phyloP scores from a whole-genome alignment of 2,888 invertebrate species.

The Xylota segnis region DNA sequence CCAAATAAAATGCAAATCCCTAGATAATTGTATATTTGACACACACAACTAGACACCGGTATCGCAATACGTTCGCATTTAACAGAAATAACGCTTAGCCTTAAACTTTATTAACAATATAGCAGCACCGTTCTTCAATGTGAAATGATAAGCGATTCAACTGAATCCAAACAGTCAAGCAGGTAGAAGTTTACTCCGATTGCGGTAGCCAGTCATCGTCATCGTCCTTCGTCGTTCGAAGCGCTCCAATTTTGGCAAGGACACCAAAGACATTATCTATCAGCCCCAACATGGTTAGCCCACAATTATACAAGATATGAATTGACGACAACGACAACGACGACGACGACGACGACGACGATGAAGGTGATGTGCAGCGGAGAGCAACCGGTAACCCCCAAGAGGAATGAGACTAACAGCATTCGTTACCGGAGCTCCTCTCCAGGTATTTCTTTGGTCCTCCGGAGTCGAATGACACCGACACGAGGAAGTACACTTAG shows the following conservation, averaged over 20 bases:
- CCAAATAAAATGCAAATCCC: constrained; percentile 64
- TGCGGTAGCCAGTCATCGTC: constrained; percentile 32
- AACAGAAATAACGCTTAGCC: constrained; percentile 45
- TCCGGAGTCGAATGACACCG: constrained; percentile 43
- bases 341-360: constrained; percentile 12
- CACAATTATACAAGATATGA: constrained; percentile 61
- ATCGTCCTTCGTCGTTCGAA: not conserved
- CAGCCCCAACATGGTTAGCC: constrained; percentile 64
- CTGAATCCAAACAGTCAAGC: constrained; percentile 34
- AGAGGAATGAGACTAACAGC: constrained; percentile 11
- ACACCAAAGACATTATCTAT: constrained; percentile 72
- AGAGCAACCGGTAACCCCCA: constrained; percentile 51
- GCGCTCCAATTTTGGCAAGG: constrained; percentile 56
- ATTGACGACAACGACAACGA: constrained; percentile 52
- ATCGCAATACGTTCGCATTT: constrained; percentile 50
- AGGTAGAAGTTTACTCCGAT: constrained; percentile 12
- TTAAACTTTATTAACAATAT: constrained; percentile 68
- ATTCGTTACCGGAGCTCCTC: constrained; percentile 15
- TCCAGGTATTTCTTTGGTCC: constrained; percentile 54
- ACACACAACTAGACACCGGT: constrained; percentile 3
- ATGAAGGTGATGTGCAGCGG: constrained; percentile 1
- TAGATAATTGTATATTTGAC: constrained; percentile 58
- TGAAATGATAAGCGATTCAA: constrained; percentile 61
- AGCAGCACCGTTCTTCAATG: constrained; percentile 13
- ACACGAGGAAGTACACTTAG: constrained; percentile 53